phyloP scores from a whole-genome alignment of 2,888 invertebrate species.

The Zaprionus bogoriensis region DNA sequence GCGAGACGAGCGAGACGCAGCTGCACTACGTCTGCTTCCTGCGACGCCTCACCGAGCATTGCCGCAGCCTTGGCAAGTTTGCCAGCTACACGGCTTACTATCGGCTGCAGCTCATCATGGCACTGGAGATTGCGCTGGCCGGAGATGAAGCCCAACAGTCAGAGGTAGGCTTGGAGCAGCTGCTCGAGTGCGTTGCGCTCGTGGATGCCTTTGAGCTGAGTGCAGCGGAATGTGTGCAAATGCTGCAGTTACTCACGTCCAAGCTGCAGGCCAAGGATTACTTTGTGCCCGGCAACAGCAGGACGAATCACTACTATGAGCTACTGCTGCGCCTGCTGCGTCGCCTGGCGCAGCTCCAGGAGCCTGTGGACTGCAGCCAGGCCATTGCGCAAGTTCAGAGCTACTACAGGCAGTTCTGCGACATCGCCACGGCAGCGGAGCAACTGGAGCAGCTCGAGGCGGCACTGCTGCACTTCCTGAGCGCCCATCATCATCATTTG shows the following conservation, averaged over 20 bases:
- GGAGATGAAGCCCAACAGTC: not conserved
- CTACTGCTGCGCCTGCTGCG: constrained; percentile 83
- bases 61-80: constrained; percentile 63
- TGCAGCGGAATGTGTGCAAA: constrained; percentile 69
- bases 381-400: constrained; percentile 82
- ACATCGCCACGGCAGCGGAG: constrained; percentile 61
- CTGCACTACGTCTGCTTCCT: constrained; percentile 74
- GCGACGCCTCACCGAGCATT: constrained; percentile 65
- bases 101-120: constrained; percentile 77
- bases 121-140: constrained; percentile 63
- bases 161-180: constrained; percentile 9
- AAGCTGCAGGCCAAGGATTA: constrained; percentile 80
- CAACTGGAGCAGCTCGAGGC: constrained; percentile 85
- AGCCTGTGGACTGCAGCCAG: constrained; percentile 71
- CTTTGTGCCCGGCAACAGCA: constrained; percentile 35
- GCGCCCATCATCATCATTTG: constrained; percentile 86
- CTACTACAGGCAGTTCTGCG: constrained; percentile 83
- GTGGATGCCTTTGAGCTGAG: constrained; percentile 75
- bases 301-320: constrained; percentile 84
- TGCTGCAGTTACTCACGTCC: constrained; percentile 78
- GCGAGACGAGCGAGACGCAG: constrained; percentile 50
- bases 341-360: constrained; percentile 82
- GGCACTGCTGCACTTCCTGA: constrained; percentile 85
- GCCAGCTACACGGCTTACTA: constrained; percentile 68
- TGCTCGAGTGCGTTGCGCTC: constrained; percentile 68